Percentiles rank a stretch among this genome's conserved stretches.
Evolutionary conservation across 1,140 invertebrate genomes (phyloP).

Genomic region (Zaprionus ornatus): DNA sequence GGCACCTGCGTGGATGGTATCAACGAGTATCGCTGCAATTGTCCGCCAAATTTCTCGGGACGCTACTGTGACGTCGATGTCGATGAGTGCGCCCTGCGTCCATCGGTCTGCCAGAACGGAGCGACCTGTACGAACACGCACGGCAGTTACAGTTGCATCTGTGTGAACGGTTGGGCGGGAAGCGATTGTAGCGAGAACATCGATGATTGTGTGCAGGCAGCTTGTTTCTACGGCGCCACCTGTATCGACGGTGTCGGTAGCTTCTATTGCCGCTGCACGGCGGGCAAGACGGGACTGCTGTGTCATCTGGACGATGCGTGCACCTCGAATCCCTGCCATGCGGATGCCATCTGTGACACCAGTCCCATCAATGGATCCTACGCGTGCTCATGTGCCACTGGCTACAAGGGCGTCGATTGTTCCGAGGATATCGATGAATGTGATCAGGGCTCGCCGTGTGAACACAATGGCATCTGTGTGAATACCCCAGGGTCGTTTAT

Average conservation of each 20-base stretch:
- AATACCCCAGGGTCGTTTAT: slow-evolving; percentile 97
- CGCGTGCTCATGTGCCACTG: slow-evolving; percentile 95
- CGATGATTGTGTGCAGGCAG: slow-evolving; percentile 95
- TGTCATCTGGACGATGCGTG: slow-evolving; percentile 99
- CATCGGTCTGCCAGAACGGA: slow-evolving; percentile 95
- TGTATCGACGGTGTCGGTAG: slow-evolving; percentile 97
- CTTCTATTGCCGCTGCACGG: slow-evolving; percentile 97
- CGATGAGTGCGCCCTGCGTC: slow-evolving; percentile 91
- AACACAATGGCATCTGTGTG: slow-evolving; percentile 96
- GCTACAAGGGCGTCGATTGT: slow-evolving; percentile 95
- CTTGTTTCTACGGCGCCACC: slow-evolving; percentile 98
- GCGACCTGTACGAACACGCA: slow-evolving; percentile 96
- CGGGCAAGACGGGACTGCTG: slow-evolving; percentile 96
- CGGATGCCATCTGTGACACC: slow-evolving; percentile 96
- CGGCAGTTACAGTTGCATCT: slow-evolving; percentile 97
- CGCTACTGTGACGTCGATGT: slow-evolving; percentile 92
- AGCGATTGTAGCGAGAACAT: slow-evolving; percentile 96
- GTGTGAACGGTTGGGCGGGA: slow-evolving; percentile 97
- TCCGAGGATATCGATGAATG: slow-evolving; percentile 98
- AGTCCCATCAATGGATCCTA: slow-evolving; percentile 97
- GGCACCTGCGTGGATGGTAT: slow-evolving; percentile 95
- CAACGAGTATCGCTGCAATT: slow-evolving; percentile 94
- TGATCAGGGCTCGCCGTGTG: slow-evolving; percentile 95
- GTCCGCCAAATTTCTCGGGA: slow-evolving; percentile 94
- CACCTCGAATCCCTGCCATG: slow-evolving; percentile 97